These are phyloP conservation scores for Ptilorrhoa leucosticta DNA, from an alignment of 2,113 vertebrate species.

Conservation along the genomic window DNA sequence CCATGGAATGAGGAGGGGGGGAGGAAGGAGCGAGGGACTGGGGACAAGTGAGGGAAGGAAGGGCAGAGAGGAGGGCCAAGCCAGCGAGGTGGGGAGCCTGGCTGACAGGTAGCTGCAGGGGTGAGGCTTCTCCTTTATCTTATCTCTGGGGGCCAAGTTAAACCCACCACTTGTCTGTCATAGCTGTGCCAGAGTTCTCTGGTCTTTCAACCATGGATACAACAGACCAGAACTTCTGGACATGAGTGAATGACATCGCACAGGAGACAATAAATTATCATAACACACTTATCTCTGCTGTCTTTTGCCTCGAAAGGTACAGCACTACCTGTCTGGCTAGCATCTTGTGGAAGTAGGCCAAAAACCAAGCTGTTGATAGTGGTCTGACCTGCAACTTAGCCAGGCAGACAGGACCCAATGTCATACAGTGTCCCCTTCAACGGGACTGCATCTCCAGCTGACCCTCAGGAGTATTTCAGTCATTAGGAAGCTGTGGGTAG, in stretches of 20 bases:
- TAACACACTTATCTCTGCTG: background rate
- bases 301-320: background rate
- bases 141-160: no score
- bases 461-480: background rate
- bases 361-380: background rate
- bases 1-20: no score
- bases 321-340: background rate
- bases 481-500: background rate
- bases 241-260: background rate
- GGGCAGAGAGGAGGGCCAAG: no score
- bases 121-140: no score
- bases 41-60: no score
- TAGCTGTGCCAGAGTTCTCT: no score
- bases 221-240: background rate
- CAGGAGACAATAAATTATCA: background rate
- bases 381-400: background rate
- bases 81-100: no score
- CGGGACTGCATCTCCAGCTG: fast-evolving
- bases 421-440: fast-evolving
- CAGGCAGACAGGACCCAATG: background rate
- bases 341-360: background rate
- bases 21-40: no score
- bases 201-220: no score
- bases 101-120: no score
- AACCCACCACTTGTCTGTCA: no score